Evolutionary conservation across 1,140 invertebrate genomes (phyloP).

Genomic region (Paramacrobiotus metropolitanus): DNA sequence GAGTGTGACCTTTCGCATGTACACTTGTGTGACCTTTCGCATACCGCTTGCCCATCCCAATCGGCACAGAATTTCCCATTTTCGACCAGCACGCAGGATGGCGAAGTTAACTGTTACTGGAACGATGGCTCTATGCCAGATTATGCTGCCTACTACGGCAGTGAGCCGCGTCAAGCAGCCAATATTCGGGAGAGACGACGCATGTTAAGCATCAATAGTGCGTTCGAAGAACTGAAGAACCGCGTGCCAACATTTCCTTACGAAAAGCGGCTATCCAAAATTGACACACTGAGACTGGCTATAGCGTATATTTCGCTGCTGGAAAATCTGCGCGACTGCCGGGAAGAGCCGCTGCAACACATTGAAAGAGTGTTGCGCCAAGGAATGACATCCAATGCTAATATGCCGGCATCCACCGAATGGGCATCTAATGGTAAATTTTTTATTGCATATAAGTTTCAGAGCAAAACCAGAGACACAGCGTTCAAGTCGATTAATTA

Average conservation of each 20-base stretch:
- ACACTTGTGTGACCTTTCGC: no score
- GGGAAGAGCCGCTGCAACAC: slow-evolving; percentile 63
- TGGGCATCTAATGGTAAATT: slow-evolving; percentile 98
- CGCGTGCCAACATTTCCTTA: slow-evolving; percentile 97
- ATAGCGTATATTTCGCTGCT: slow-evolving; percentile 97
- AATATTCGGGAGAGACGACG: slow-evolving; percentile 77
- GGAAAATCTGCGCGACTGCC: slow-evolving; percentile 59
- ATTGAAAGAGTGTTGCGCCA: slow-evolving; percentile 71
- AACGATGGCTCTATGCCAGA: neutral
- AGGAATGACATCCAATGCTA: no score
- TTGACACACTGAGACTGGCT: slow-evolving; percentile 82
- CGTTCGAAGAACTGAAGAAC: slow-evolving; percentile 76
- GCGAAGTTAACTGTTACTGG: no score
- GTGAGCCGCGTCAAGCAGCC: slow-evolving; percentile 50
- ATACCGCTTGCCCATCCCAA: no score
- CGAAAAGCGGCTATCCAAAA: slow-evolving; percentile 86
- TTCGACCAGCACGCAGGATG: no score
- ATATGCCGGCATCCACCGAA: no score
- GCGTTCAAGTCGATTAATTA: no score
- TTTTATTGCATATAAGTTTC: no score
- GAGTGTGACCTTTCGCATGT: no score
- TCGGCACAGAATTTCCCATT: no score
- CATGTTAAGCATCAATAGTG: slow-evolving; percentile 95
- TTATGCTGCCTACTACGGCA: neutral
- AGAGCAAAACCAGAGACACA: no score